Percentiles rank a stretch among this genome's conserved stretches.
Conservation (phyloP, 2,888 invertebrate species). For the Drosophila birchii region DNA sequence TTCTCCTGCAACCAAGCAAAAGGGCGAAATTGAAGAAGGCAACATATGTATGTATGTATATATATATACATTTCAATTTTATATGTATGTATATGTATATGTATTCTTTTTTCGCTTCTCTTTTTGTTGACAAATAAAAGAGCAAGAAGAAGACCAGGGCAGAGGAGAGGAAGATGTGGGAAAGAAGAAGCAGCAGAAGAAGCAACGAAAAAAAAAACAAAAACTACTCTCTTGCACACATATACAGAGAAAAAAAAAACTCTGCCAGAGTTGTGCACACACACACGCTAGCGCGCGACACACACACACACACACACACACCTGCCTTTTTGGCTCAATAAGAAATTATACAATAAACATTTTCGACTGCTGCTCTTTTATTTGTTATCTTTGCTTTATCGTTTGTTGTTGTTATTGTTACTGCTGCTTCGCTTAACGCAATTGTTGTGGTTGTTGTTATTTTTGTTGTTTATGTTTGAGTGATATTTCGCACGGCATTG, state of each 20-base stretch:
- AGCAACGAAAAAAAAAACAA: slow-evolving; percentile 64
- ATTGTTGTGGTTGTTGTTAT: slow-evolving; percentile 33
- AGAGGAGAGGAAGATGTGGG: slow-evolving; percentile 32
- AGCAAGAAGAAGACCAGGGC: slow-evolving; percentile 37
- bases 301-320: slow-evolving; percentile 21
- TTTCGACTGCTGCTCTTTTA: slow-evolving; percentile 60
- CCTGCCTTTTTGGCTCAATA: slow-evolving; percentile 17
- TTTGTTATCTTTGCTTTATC: slow-evolving; percentile 32
- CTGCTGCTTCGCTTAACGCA: neutral
- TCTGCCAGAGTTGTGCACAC: slow-evolving; percentile 7
- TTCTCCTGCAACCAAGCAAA: slow-evolving; percentile 33
- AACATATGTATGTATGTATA: neutral
- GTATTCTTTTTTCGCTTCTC: slow-evolving; percentile 7
- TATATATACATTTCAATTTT: neutral
- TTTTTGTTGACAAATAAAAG: slow-evolving; percentile 68
- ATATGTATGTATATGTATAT: neutral
- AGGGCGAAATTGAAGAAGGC: slow-evolving; percentile 2
- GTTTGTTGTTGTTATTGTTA: slow-evolving; percentile 24
- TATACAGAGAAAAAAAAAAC: slow-evolving; percentile 8
- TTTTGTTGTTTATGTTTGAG: slow-evolving; percentile 16
- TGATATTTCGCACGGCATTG: slow-evolving; percentile 44
- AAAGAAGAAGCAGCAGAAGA: slow-evolving; percentile 8
- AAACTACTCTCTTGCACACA: slow-evolving; percentile 48
- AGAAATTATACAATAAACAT: slow-evolving; percentile 75
- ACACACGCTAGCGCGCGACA: slow-evolving; percentile 7